Percentiles rank a stretch among this genome's conserved stretches.
Conservation (phyloP, 2,888 invertebrate genomes). For the Shargacucullia verbasci region DNA sequence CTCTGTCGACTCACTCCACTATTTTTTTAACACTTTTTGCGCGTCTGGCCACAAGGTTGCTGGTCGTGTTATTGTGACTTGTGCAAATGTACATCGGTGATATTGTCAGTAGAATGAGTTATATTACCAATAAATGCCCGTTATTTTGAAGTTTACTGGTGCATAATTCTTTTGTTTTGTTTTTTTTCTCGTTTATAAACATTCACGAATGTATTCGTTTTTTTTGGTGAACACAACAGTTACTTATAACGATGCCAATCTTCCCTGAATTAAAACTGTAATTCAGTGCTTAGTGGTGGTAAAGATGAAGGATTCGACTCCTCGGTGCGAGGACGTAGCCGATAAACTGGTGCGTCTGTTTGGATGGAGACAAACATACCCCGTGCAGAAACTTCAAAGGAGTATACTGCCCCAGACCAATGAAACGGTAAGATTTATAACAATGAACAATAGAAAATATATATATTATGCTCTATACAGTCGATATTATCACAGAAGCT, state of each 20-base stretch:
- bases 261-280: constrained; percentile 38
- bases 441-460: neutral
- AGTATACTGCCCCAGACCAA: constrained; percentile 83
- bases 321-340: constrained; percentile 93
- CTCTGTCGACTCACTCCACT: constrained; percentile 41
- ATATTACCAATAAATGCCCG: constrained; percentile 3
- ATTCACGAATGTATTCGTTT: constrained; percentile 7
- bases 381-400: constrained; percentile 93
- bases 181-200: neutral
- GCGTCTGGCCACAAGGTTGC: constrained; percentile 62
- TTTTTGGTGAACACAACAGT: constrained; percentile 37
- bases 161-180: constrained; percentile 5
- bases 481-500: too few species aligned
- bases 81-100: constrained; percentile 31
- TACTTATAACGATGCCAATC: constrained; percentile 37
- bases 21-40: constrained; percentile 64
- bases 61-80: constrained; percentile 59
- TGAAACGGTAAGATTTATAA: constrained; percentile 42
- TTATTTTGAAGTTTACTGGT: too few species aligned
- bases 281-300: constrained; percentile 49
- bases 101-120: constrained; percentile 41
- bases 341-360: constrained; percentile 93
- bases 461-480: neutral
- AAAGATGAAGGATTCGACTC: constrained; percentile 90
- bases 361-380: constrained; percentile 94